These are phyloP conservation scores for Prionailurus viverrinus DNA, from an alignment of 2,113 vertebrate species.

Conservation along the genomic window DNA sequence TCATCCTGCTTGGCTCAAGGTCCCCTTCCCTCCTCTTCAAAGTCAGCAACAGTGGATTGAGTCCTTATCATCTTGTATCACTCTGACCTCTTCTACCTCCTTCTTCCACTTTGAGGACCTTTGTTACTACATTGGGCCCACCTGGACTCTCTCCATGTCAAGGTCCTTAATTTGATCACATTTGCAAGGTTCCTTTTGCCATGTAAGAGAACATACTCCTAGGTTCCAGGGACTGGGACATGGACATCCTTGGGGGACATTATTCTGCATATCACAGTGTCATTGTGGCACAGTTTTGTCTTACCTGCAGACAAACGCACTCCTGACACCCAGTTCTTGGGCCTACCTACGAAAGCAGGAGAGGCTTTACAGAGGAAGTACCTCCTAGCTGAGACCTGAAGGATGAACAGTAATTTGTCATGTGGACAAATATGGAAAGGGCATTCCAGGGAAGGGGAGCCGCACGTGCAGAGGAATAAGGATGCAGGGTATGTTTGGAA, in stretches of 20 bases:
- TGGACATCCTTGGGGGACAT: not conserved
- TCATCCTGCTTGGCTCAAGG: not conserved
- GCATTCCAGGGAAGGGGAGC: not conserved
- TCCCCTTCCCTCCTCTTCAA: not conserved
- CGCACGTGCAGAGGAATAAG: no score
- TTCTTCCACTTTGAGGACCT: not conserved
- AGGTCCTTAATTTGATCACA: not conserved
- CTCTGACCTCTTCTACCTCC: not conserved
- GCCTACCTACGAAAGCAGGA: not conserved
- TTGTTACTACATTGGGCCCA: not conserved
- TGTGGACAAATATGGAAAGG: not conserved
- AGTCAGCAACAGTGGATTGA: not conserved
- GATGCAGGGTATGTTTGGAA: not conserved
- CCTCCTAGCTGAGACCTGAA: not conserved
- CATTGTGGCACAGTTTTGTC: not conserved
- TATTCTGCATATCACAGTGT: not conserved
- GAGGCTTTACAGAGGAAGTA: not conserved
- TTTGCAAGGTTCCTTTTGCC: not conserved
- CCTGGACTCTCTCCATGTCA: not conserved
- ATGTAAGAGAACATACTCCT: not conserved
- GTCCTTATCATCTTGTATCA: not conserved
- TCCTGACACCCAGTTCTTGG: not conserved
- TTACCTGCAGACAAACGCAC: not conserved
- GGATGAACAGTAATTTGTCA: not conserved
- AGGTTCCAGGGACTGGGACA: not conserved